phyloP scores from a whole-genome alignment of 2,888 invertebrate genomes.

The Malacosoma neustria region DNA sequence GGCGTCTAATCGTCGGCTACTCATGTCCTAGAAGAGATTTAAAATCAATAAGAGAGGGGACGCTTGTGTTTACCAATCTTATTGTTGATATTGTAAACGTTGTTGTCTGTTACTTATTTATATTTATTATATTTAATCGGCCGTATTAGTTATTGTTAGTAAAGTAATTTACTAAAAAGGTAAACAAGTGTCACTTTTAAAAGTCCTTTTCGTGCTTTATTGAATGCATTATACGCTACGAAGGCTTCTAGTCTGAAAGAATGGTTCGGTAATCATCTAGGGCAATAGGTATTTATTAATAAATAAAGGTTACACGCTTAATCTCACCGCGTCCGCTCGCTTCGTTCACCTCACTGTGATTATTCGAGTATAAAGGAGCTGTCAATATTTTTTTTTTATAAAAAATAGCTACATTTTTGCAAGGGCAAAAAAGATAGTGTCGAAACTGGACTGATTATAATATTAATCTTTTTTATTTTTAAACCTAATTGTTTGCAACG shows the following conservation, averaged over 20 bases:
- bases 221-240: slow-evolving; percentile 53
- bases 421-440: too few relatives aligned
- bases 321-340: slow-evolving; percentile 45
- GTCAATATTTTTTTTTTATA: slow-evolving; percentile 18
- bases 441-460: too few relatives aligned
- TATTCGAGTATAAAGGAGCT: slow-evolving; percentile 32
- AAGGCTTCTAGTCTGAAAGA: slow-evolving; percentile 49
- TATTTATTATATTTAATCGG: too few relatives aligned
- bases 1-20: slow-evolving; percentile 27
- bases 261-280: slow-evolving; percentile 65
- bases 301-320: slow-evolving; percentile 57
- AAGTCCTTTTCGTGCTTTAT: slow-evolving; percentile 38
- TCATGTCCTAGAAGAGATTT: slow-evolving; percentile 28
- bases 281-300: slow-evolving; percentile 61
- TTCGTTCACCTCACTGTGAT: slow-evolving; percentile 42
- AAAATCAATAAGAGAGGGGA: slow-evolving; percentile 29
- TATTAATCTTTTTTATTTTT: too few relatives aligned
- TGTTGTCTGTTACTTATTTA: too few relatives aligned
- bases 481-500: too few relatives aligned
- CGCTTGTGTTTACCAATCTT: neutral
- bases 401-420: too few relatives aligned
- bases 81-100: too few relatives aligned
- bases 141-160: too few relatives aligned
- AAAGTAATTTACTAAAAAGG: neutral
- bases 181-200: slow-evolving; percentile 10